Evolutionary conservation across 1,140 invertebrate genomes (phyloP).

Genomic region (Temnothorax longispinosus): DNA sequence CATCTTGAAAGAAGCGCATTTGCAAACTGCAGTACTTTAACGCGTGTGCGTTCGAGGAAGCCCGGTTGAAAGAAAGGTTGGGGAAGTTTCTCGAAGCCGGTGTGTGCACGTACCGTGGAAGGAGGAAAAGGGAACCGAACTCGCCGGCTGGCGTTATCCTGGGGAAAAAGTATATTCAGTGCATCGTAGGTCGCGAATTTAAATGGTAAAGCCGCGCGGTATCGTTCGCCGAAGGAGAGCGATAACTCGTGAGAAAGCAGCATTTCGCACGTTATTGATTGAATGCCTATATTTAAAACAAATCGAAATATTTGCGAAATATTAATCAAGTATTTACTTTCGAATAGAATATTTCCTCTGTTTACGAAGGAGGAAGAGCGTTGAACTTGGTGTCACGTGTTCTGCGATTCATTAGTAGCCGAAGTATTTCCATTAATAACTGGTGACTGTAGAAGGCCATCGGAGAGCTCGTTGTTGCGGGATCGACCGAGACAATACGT

Average conservation of each 20-base stretch:
- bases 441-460: not conserved
- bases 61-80: not conserved
- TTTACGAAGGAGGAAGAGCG: not conserved
- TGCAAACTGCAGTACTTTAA: not conserved
- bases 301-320: not conserved
- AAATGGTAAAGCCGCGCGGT: not conserved
- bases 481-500: not conserved
- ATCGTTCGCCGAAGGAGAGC: not conserved
- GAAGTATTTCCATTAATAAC: not conserved
- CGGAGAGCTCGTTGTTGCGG: not conserved
- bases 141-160: not conserved
- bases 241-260: not conserved
- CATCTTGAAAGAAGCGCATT: not conserved
- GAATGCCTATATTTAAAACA: not conserved
- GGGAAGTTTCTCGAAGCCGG: slow-evolving; percentile 57
- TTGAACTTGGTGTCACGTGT: not conserved
- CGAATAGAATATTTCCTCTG: not conserved
- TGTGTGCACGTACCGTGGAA: not conserved
- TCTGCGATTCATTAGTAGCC: not conserved
- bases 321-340: not conserved
- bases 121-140: slow-evolving; percentile 1
- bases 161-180: not conserved
- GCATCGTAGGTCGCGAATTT: not conserved
- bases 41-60: not conserved
- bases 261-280: not conserved